phyloP scores from a whole-genome alignment of 2,888 invertebrate genomes.

The Slavum lentiscoides region DNA sequence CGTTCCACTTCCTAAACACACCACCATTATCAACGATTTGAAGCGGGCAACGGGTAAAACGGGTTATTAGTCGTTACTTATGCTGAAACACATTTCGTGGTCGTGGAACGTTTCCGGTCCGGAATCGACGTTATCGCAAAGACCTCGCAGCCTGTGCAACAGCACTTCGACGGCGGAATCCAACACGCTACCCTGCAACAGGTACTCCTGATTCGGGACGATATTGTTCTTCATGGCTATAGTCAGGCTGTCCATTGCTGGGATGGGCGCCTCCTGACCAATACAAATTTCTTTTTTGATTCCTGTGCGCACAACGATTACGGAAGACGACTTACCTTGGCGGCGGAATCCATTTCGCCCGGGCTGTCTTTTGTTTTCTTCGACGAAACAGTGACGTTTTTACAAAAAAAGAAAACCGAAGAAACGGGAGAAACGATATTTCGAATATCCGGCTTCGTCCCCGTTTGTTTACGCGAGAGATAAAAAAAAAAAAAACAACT shows the following conservation, averaged over 20 bases:
- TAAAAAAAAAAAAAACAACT: too few relatives aligned
- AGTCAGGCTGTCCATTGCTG: conserved; percentile 74
- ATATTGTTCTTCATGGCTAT: conserved; percentile 82
- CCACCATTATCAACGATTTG: background rate
- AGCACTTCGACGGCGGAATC: conserved; percentile 90
- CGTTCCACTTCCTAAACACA: conserved; percentile 55
- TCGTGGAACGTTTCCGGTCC: conserved; percentile 91
- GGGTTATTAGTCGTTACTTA: conserved; percentile 62
- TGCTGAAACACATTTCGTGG: conserved; percentile 86
- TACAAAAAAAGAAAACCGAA: too few relatives aligned
- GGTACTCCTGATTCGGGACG: conserved; percentile 90
- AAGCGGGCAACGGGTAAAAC: background rate
- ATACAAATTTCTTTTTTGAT: background rate
- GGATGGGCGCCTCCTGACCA: conserved; percentile 29
- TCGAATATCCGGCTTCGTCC: too few relatives aligned
- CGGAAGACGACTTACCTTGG: background rate
- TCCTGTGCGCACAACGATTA: background rate
- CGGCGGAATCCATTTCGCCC: background rate
- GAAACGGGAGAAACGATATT: too few relatives aligned
- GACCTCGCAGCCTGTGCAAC: conserved; percentile 82
- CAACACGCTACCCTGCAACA: conserved; percentile 89
- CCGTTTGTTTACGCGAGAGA: too few relatives aligned
- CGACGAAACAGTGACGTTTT: too few relatives aligned
- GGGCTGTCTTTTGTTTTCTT: too few relatives aligned
- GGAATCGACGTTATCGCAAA: conserved; percentile 90